These are phyloP conservation scores for Brachymystax lenok DNA, from an alignment of 2,797 vertebrate genomes.

Conservation along the genomic window DNA sequence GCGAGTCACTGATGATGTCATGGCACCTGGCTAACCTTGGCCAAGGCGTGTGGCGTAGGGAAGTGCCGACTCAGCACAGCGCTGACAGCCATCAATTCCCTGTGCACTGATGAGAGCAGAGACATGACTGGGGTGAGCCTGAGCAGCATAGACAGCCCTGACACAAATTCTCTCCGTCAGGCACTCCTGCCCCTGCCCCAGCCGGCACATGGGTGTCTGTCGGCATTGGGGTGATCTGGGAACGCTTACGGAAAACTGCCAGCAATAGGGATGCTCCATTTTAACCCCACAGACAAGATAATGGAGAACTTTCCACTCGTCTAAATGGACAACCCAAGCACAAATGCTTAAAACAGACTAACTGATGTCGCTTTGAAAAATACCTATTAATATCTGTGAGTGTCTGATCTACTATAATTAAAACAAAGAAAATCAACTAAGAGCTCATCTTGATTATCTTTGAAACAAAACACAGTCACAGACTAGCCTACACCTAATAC, in stretches of 20 bases:
- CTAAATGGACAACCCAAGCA: not conserved
- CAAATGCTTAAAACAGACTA: not conserved
- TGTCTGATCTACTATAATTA: not conserved
- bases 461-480: not conserved
- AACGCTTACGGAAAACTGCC: not conserved
- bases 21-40: conserved; percentile 35
- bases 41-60: conserved; percentile 23
- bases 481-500: too few relatives aligned
- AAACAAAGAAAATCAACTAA: not conserved
- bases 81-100: conserved; percentile 76
- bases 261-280: conserved; percentile 2
- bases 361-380: too few relatives aligned
- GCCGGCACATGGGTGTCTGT: conserved; percentile 5
- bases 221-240: not conserved
- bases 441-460: not conserved
- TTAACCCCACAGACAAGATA: not conserved
- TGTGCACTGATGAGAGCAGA: conserved; percentile 79
- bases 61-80: conserved; percentile 72
- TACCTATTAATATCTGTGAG: too few relatives aligned
- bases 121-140: conserved; percentile 75
- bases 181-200: conserved; percentile 47
- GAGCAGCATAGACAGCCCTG: conserved; percentile 76
- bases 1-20: conserved; percentile 35
- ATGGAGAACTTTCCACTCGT: not conserved
- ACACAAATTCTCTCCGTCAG: conserved; percentile 76